Percentiles rank a stretch among this genome's conserved stretches.
Evolutionary conservation across 2,888 invertebrate species (phyloP).

Genomic region (Hyles lineata): DNA sequence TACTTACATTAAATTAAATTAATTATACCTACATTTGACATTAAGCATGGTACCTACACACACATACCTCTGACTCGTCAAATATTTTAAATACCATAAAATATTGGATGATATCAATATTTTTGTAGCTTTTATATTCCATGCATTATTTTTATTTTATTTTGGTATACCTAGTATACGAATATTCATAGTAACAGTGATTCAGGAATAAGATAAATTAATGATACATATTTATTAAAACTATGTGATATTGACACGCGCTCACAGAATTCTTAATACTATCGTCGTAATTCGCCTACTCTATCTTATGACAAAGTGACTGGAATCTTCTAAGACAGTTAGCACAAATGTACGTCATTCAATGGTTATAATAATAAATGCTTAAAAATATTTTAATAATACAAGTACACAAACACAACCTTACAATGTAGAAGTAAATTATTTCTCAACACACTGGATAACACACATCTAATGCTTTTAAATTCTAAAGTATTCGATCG

Average conservation of each 20-base stretch:
- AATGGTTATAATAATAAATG: conserved; percentile 26
- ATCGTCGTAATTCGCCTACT: not conserved
- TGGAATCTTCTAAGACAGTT: conserved; percentile 5
- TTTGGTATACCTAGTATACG: conserved; percentile 28
- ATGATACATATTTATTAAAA: not conserved
- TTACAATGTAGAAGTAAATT: conserved; percentile 22
- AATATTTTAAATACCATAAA: not conserved
- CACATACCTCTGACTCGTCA: not conserved
- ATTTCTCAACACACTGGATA: conserved; percentile 20
- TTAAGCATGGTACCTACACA: not conserved
- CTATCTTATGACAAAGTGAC: conserved; percentile 17
- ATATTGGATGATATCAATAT: not conserved
- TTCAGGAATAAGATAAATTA: not conserved
- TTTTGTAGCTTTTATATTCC: not conserved
- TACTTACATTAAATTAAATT: conserved; percentile 21
- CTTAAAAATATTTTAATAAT: conserved; percentile 29
- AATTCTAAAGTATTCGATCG: conserved; percentile 45
- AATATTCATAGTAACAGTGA: not conserved
- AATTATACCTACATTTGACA: conserved; percentile 12
- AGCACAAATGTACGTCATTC: conserved; percentile 13
- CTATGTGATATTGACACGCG: not conserved
- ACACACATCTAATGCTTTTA: conserved; percentile 33
- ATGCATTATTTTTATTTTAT: not conserved
- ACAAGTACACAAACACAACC: conserved; percentile 30
- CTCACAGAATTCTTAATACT: conserved; percentile 9